Evolutionary conservation across 2,113 vertebrate species (phyloP).

Genomic region (Megalops atlanticus): DNA sequence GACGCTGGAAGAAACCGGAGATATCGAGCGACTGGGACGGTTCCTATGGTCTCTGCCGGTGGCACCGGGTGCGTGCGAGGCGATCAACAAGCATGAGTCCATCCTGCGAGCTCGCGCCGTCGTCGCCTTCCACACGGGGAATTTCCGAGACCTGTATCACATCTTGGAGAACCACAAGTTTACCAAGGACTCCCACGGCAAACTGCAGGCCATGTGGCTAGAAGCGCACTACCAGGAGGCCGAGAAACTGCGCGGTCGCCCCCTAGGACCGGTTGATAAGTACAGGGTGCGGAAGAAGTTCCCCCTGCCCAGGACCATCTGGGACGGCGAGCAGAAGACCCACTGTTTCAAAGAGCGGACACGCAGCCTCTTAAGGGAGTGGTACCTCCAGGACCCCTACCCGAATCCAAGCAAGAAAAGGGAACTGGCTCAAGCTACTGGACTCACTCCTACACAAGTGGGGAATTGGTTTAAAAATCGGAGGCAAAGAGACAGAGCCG

Average conservation of each 20-base stretch:
- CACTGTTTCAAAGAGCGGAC: conserved; percentile 99
- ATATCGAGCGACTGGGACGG: conserved; percentile 97
- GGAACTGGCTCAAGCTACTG: conserved; percentile 99
- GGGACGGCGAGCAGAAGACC: conserved; percentile 99
- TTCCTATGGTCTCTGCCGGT: conserved; percentile 99
- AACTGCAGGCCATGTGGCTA: conserved; percentile 99
- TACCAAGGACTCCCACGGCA: conserved; percentile 99
- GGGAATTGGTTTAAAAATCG: conserved; percentile 99
- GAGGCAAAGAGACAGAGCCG: conserved; percentile 97
- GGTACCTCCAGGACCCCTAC: conserved; percentile 99
- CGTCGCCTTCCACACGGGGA: conserved; percentile 98
- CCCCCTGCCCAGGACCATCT: conserved; percentile 98
- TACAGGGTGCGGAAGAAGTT: conserved; percentile 99
- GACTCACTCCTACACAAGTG: conserved; percentile 99
- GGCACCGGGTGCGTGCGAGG: conserved; percentile 97
- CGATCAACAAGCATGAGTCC: conserved; percentile 99
- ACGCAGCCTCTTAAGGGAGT: conserved; percentile 97
- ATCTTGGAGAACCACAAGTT: conserved; percentile 99
- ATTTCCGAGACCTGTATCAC: conserved; percentile 99
- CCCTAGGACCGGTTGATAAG: conserved; percentile 98
- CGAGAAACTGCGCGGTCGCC: conserved; percentile 96
- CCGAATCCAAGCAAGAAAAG: conserved; percentile 99
- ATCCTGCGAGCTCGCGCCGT: conserved; percentile 97
- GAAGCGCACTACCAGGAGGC: conserved; percentile 99
- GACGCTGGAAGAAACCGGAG: conserved; percentile 99